Base-by-base conservation (phyloP, 2,888 invertebrate genomes). In the Dicycla oo region DNA sequence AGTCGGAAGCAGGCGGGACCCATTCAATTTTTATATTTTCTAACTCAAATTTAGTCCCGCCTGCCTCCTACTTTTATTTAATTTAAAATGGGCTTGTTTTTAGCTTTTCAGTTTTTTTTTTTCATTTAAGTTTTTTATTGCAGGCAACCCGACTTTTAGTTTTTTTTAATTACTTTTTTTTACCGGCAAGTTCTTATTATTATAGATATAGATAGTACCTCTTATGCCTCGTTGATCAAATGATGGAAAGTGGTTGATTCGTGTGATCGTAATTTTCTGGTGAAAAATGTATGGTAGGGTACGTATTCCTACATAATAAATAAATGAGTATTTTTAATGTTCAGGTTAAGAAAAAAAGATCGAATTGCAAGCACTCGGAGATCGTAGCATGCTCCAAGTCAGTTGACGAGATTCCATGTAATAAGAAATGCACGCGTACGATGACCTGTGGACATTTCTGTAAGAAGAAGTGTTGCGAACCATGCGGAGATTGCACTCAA, bases 361-460 rank as follows among this genome's bases (percentile, higher is more conserved):
- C 92, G 0, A 86, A 84, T 1, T 97, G 97, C 90, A 93, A 91
- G 38, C 97, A 97, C 86, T 66, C 74, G 1, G 90, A 88, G 34
- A 77, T 76, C 0, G 88, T 96, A 3, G 74, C 89, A 3, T 97
- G 97, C 83, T 87, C 85, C 51, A 68, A 74, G 15, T 91, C 96
- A 68, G 91, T 95, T 0, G 93, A 96, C 57, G 87, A 87, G 0
- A 87, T 85, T 0, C 81, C 82, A 0, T 97, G 97, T 82, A 74
- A 71, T 1, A 93, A 93, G 78, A 95, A 94, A 1, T 97, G 97
- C 86, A 90, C 91, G 4, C 94, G 94, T 54, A 80, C 65, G 0
- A 81, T 97, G 83, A 73, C 87, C 0, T 97, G 97, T 80, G 94
- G 93, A 7, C 97, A 97, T 86, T 88, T 88, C 73, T 97, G 97